Evolutionary conservation across 2,113 vertebrate species (phyloP).

Genomic region (Rhea americana): DNA sequence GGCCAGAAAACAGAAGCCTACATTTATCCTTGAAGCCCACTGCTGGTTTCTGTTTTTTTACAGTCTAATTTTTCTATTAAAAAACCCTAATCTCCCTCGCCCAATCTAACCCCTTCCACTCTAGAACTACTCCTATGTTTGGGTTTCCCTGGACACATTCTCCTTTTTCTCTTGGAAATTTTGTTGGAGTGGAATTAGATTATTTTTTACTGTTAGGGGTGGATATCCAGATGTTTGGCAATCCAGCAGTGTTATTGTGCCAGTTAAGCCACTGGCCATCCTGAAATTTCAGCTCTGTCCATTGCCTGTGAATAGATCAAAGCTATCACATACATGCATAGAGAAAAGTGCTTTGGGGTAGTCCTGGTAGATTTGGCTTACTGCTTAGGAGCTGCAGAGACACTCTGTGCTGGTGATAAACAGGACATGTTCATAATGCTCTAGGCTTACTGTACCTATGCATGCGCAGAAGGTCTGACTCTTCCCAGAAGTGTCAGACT

Average conservation of each 20-base stretch:
- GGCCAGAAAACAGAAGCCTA: conserved; percentile 11
- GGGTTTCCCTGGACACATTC: background rate
- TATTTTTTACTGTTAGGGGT: background rate
- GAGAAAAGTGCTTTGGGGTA: background rate
- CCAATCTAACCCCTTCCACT: background rate
- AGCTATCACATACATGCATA: background rate
- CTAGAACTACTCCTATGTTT: background rate
- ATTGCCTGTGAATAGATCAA: background rate
- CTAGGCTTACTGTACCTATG: background rate
- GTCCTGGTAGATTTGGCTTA: background rate
- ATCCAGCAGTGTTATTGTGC: background rate
- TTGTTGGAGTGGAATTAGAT: background rate
- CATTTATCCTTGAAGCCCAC: background rate
- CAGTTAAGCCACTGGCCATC: conserved; percentile 28
- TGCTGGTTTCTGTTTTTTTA: background rate
- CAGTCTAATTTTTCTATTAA: background rate
- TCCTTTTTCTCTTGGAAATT: background rate
- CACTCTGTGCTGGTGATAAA: background rate
- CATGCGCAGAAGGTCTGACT: background rate
- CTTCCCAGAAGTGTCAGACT: background rate
- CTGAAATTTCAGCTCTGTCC: conserved; percentile 14
- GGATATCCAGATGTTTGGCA: conserved; percentile 32
- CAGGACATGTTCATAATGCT: accelerated
- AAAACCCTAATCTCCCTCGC: background rate
- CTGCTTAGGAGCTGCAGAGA: background rate